Evolutionary conservation across 2,113 vertebrate genomes (phyloP), one percentile per base, ranked within the genome.

Genomic region (Nyctibius bracteatus): DNA sequence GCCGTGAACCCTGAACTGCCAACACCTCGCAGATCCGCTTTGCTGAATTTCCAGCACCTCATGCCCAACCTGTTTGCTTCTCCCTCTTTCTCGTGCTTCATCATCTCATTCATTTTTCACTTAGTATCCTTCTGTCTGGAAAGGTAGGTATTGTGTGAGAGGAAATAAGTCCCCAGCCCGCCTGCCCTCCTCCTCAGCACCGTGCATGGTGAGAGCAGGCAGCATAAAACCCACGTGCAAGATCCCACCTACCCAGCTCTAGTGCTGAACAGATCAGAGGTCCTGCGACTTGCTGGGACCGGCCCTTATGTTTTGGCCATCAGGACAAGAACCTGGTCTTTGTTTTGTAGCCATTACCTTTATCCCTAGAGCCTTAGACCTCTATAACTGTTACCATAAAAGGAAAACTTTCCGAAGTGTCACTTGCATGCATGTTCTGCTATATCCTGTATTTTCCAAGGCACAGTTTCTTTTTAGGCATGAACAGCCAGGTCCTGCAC

Each of bases 31-130:
- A 65, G 41, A 75, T 82, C 2, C 0, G 47, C 75, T 90, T 65
- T 92, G 71, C 49, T 70, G 91, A 78, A 83, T 83, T 93, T 81
- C 91, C 43, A 49, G 92, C 75, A n/a, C 51, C 80, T 92, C 90
- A 72, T 84, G 90, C 41, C 46, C 63, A 81, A 47, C 90, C 47
- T 79, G 78, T 78, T 90, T 90, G 24, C 28, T 77, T 63, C 39
- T 94, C 67, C 47, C 41, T 90, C 58, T 63, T 87, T 62, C 51
- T 73, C 5, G 2, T 57, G 25, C 51, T 80, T 88, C 82, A 51
- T 92, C 47, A 35, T 58, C 57, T 66, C 7, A 0, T 87, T 87
- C 82, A 14, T 62, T 90, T 87, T 80, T 68, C 62, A 74, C 79
- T 81, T 80, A 39, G 28, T 51, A 63, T 65, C 74, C 81, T 91